Conservation (phyloP, 2,888 invertebrate species). For the Eupithecia subumbrata region DNA sequence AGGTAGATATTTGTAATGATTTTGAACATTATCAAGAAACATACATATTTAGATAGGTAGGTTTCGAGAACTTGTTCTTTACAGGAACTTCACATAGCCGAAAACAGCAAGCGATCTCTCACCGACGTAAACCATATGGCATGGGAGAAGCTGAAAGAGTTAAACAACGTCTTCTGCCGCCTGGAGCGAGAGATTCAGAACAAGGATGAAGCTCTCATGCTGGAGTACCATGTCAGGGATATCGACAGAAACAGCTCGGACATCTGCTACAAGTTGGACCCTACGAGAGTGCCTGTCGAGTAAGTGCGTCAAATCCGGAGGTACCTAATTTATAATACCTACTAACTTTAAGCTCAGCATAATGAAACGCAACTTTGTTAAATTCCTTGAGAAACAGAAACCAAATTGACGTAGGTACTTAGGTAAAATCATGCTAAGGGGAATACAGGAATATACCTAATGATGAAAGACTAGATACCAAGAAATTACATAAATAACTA, state of each 20-base stretch:
- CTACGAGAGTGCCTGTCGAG: conserved; percentile 87
- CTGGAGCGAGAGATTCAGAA: conserved; percentile 90
- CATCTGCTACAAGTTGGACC: conserved; percentile 92
- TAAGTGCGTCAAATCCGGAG: conserved; percentile 15
- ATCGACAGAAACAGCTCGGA: conserved; percentile 90
- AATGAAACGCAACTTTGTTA: not conserved
- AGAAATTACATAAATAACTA: no score
- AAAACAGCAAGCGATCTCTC: conserved; percentile 75
- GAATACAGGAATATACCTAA: not conserved
- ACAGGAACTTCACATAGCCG: conserved; percentile 78
- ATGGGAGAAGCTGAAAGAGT: conserved; percentile 91
- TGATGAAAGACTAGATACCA: not conserved
- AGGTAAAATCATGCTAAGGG: not conserved
- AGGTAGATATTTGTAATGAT: no score
- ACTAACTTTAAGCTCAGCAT: not conserved
- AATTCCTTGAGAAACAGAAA: not conserved
- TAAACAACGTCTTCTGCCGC: conserved; percentile 89
- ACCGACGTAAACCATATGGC: conserved; percentile 82
- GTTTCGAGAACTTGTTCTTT: not conserved
- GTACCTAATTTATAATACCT: no score
- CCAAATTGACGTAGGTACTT: not conserved
- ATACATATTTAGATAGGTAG: not conserved
- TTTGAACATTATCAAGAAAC: no score
- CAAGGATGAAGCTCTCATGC: conserved; percentile 90
- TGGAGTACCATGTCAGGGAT: conserved; percentile 89